Evolutionary conservation across 2,113 vertebrate genomes (phyloP), one percentile per base, ranked within the genome.

Genomic region (Corydoras maculifer): DNA sequence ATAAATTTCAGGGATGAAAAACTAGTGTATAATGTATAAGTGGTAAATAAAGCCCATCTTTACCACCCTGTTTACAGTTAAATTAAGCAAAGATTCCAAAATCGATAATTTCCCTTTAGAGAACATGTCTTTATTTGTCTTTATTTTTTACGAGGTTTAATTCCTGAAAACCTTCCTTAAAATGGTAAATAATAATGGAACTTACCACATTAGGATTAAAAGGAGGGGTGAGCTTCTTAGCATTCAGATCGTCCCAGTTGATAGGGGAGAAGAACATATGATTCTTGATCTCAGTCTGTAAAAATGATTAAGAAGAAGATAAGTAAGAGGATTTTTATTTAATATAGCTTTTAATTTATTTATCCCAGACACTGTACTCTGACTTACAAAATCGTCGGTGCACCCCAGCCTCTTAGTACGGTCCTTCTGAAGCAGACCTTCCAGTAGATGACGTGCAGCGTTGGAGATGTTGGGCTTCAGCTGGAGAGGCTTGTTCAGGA

Each of bases 201-300:
- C 94, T 0, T 90, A 99, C 97, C 94, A 99, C 97, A 70, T 99
- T 99, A 78, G 97, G 97, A 89, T 99, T 99, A 87, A 99, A 99
- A 77, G 97, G 97, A 49, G 97, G 97, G 13, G 91, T 98, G 84
- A 98, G 95, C 87, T 96, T 99, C 92, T 98, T 99, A 84, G 94
- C 92, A 80, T 95, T 97, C 79, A 99, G 94, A 82, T 99, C 97
- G 75, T 96, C 95, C 97, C 97, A 99, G 92, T 97, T 99, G 86
- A 99, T 99, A 69, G 95, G 90, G 13, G 96, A 95, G 87, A 99
- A 99, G 89, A 99, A 99, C 73, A 99, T 82, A 78, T 99, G 97
- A 87, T 86, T 94, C 91, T 94, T 98, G 84, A 99, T 96, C 90
- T 99, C 97, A 88, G 90, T 89, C 97, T 99, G 92, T 83, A 32